Percentiles rank a stretch among this genome's conserved stretches.
Conservation (phyloP, 2,888 invertebrate species). For the Drosophila paramelanica region DNA sequence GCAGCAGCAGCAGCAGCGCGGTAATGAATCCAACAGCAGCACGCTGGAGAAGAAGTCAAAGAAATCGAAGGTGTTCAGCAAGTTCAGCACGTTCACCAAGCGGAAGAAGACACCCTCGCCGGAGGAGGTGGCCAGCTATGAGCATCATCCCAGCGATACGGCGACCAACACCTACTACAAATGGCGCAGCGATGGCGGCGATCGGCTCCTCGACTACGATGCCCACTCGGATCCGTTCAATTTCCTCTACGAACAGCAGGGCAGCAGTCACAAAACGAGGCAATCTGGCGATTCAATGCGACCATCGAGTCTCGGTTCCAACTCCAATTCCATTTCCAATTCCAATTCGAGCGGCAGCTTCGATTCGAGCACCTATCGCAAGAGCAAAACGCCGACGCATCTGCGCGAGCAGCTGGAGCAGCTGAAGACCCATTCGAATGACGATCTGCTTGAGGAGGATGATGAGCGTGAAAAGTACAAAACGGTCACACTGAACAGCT, state of each 20-base stretch:
- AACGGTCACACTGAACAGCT: conserved; percentile 83
- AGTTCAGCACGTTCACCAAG: conserved; percentile 84
- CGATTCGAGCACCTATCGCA: conserved; percentile 83
- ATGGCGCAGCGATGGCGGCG: conserved; percentile 81
- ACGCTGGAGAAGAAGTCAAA: conserved; percentile 82
- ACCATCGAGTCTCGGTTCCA: conserved; percentile 52
- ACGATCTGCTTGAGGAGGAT: conserved; percentile 62
- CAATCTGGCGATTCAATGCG: conserved; percentile 4
- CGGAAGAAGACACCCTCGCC: conserved; percentile 80
- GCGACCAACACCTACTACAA: conserved; percentile 83
- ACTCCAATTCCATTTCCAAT: conserved; percentile 36
- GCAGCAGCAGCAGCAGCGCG: conserved; percentile 17
- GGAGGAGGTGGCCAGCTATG: conserved; percentile 63
- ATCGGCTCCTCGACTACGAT: conserved; percentile 78
- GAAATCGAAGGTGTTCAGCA: conserved; percentile 81
- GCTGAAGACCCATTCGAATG: conserved; percentile 71
- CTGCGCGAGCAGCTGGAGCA: conserved; percentile 81
- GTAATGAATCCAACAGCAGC: conserved; percentile 72
- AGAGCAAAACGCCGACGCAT: conserved; percentile 78
- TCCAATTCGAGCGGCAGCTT: conserved; percentile 67
- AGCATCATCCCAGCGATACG: conserved; percentile 82
- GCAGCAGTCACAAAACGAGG: conserved; percentile 57
- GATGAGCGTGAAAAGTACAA: conserved; percentile 82
- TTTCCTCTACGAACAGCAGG: conserved; percentile 82
- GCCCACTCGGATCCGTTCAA: conserved; percentile 83